phyloP scores from a whole-genome alignment of 2,797 vertebrate species.

The Enteromius unitaeniatus region DNA sequence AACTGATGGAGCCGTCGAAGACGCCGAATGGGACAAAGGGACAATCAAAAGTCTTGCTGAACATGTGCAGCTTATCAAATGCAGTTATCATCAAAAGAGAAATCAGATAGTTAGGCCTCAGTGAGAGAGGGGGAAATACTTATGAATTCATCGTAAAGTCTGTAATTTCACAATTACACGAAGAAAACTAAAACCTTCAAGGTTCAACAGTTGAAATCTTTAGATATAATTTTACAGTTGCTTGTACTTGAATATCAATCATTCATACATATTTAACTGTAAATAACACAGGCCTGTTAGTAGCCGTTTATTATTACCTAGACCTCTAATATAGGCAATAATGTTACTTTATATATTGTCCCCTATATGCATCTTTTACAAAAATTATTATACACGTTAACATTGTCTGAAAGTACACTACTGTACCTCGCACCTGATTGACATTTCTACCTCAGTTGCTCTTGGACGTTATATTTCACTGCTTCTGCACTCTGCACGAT shows the following conservation, averaged over 20 bases:
- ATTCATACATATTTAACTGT: not conserved
- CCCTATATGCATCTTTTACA: not conserved
- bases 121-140: not conserved
- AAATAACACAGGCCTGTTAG: not conserved
- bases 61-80: conserved; percentile 58
- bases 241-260: not conserved
- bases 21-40: conserved; percentile 16
- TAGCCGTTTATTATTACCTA: not conserved
- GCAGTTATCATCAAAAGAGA: conserved; percentile 43
- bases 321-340: not conserved
- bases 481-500: not conserved
- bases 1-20: conserved; percentile 53
- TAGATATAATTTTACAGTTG: not conserved
- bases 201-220: conserved; percentile 5
- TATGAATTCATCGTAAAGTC: not conserved
- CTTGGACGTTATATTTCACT: not conserved
- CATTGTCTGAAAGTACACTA: not conserved
- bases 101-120: conserved; percentile 11
- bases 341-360: not conserved
- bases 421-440: not conserved
- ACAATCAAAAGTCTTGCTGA: conserved; percentile 41
- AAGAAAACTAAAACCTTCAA: not conserved
- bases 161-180: not conserved
- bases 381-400: not conserved
- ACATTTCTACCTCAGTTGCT: not conserved